phyloP scores from a whole-genome alignment of 2,888 invertebrate species.

The Drosophila nigritarsus region DNA sequence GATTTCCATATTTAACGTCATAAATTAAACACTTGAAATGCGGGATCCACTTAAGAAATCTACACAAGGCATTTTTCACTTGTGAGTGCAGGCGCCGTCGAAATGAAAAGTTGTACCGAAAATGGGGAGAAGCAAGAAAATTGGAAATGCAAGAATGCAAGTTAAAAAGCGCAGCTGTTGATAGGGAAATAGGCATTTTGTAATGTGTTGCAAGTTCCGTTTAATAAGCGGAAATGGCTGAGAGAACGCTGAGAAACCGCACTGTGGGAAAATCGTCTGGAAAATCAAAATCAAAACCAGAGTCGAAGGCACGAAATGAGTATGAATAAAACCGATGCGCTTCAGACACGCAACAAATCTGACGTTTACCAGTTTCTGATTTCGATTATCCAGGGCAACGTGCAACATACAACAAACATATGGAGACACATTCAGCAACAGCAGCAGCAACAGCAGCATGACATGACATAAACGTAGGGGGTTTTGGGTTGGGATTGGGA shows the following conservation, averaged over 20 bases:
- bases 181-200: constrained; percentile 64
- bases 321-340: constrained; percentile 44
- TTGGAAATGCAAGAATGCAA: constrained; percentile 43
- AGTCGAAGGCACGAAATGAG: constrained; percentile 31
- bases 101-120: not conserved
- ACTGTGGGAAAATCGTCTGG: constrained; percentile 58
- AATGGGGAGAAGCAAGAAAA: constrained; percentile 11
- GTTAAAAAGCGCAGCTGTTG: constrained; percentile 56
- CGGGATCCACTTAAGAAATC: constrained; percentile 47
- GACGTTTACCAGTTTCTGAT: constrained; percentile 54
- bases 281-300: constrained; percentile 54
- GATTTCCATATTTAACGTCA: constrained; percentile 73
- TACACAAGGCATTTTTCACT: constrained; percentile 20
- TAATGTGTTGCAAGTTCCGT: constrained; percentile 41
- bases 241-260: not conserved
- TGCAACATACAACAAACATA: constrained; percentile 9
- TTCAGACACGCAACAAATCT: constrained; percentile 71
- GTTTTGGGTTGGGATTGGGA: not conserved
- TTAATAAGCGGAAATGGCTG: constrained; percentile 58
- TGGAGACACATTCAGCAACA: constrained; percentile 47
- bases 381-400: constrained; percentile 41
- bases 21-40: constrained; percentile 74
- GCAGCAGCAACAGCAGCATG: constrained; percentile 32
- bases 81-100: constrained; percentile 30
- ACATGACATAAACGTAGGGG: constrained; percentile 27